Percentiles rank a stretch among this genome's conserved stretches.
These are phyloP conservation scores for Drosophila tani DNA, from an alignment of 1,140 invertebrate genomes.

Conservation along the genomic window DNA sequence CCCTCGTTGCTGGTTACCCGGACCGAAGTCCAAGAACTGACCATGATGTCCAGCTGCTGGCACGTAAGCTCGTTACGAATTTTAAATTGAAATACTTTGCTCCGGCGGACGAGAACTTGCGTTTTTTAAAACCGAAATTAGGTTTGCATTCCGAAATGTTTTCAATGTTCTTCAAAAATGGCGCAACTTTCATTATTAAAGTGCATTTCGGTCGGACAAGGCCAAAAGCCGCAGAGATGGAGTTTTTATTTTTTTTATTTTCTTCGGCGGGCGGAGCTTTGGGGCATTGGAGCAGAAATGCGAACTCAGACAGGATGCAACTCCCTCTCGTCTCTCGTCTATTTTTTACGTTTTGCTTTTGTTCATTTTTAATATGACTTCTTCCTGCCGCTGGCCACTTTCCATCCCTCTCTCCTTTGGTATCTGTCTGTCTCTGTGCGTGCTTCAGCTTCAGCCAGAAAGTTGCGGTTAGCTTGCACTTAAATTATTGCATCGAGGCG, in stretches of 20 bases:
- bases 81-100: conserved; percentile 79
- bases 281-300: conserved; percentile 42
- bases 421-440: conserved; percentile 32
- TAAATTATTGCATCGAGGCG: conserved; percentile 78
- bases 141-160: conserved; percentile 70
- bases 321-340: conserved; percentile 68
- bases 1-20: conserved; percentile 20
- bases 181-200: conserved; percentile 80
- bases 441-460: conserved; percentile 58
- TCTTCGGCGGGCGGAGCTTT: conserved; percentile 13
- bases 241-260: conserved; percentile 6
- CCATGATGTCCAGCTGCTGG: conserved; percentile 44
- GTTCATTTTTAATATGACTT: conserved; percentile 82
- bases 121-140: conserved; percentile 66
- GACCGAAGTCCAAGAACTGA: conserved; percentile 26
- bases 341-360: conserved; percentile 49
- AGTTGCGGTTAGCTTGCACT: conserved; percentile 78
- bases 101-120: conserved; percentile 51
- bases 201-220: conserved; percentile 65
- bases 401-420: neutral
- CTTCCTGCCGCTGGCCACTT: conserved; percentile 46
- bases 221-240: conserved; percentile 52
- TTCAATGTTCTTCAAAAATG: conserved; percentile 57
- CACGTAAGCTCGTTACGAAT: conserved; percentile 66
- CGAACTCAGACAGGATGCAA: conserved; percentile 32